A percentile compares a stretch with the other conserved stretches of the same genome.
Conservation (phyloP, 2,888 invertebrate species). For the Heliconius hortense region DNA sequence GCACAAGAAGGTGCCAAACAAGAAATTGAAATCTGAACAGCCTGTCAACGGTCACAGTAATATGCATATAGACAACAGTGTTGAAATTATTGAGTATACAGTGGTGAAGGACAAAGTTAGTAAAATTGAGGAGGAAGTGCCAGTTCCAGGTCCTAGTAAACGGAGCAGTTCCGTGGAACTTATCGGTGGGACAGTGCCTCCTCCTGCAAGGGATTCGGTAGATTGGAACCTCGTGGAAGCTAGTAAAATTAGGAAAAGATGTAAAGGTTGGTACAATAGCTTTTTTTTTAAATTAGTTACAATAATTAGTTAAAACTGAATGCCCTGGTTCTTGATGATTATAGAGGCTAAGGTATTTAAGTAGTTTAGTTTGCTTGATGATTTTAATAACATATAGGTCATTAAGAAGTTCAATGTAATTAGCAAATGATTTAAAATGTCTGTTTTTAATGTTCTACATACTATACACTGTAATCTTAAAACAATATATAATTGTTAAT, state of each 20-base stretch:
- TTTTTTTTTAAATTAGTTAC: not conserved
- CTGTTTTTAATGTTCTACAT: not conserved
- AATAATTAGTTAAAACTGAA: conserved; percentile 11
- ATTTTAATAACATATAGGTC: not conserved
- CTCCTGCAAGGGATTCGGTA: conserved; percentile 71
- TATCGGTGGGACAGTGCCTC: conserved; percentile 70
- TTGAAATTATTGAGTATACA: conserved; percentile 68
- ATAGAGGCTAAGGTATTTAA: not conserved
- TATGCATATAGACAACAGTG: conserved; percentile 63
- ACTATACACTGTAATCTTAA: not conserved
- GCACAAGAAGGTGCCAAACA: conserved; percentile 64
- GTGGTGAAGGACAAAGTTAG: conserved; percentile 54
- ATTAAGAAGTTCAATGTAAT: not conserved
- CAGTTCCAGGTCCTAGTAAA: conserved; percentile 64
- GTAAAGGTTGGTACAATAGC: conserved; percentile 64
- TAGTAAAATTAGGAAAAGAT: conserved; percentile 81
- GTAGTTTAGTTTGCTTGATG: not conserved
- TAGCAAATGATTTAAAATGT: not conserved
- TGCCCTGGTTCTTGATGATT: conserved; percentile 9
- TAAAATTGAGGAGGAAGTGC: conserved; percentile 55
- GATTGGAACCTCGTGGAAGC: conserved; percentile 78
- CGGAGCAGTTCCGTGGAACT: conserved; percentile 74
- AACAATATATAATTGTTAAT: not conserved
- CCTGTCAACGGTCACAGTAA: conserved; percentile 62
- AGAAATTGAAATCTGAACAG: conserved; percentile 62